phyloP scores from a whole-genome alignment of 2,888 invertebrate genomes.

The Cheilosia scutellata region DNA sequence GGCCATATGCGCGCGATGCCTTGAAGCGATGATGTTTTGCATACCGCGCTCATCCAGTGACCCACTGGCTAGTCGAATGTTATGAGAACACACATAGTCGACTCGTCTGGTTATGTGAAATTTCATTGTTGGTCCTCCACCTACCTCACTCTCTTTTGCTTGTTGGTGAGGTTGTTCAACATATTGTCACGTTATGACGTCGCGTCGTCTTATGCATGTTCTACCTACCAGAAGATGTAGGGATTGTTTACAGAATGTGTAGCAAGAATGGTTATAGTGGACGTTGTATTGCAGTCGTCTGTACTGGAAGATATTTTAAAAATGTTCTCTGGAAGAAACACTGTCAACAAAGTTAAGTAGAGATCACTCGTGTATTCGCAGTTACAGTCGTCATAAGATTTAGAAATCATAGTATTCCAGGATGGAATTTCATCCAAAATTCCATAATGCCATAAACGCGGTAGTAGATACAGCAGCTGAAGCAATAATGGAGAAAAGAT shows the following conservation, averaged over 20 bases:
- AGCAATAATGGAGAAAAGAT: too few relatives aligned
- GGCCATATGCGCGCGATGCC: slow-evolving; percentile 39
- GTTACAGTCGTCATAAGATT: too few relatives aligned
- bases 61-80: slow-evolving; percentile 45
- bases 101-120: slow-evolving; percentile 37
- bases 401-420: too few relatives aligned
- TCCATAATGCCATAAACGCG: too few relatives aligned
- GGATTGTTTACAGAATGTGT: slow-evolving; percentile 13
- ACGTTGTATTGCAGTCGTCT: too few relatives aligned
- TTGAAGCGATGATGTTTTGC: slow-evolving; percentile 66
- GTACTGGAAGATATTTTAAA: background rate
- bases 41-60: slow-evolving; percentile 72
- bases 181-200: slow-evolving; percentile 53
- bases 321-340: too few relatives aligned
- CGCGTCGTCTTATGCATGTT: slow-evolving; percentile 21
- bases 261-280: background rate
- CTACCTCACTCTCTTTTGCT: slow-evolving; percentile 25
- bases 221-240: slow-evolving; percentile 6
- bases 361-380: too few relatives aligned
- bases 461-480: too few relatives aligned
- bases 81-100: slow-evolving; percentile 17
- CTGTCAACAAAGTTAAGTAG: too few relatives aligned
- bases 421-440: too few relatives aligned
- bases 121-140: slow-evolving; percentile 47
- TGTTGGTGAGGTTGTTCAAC: slow-evolving; percentile 42